Conservation (phyloP, 2,797 vertebrate genomes). For the Sebastes kiyomatsui region DNA sequence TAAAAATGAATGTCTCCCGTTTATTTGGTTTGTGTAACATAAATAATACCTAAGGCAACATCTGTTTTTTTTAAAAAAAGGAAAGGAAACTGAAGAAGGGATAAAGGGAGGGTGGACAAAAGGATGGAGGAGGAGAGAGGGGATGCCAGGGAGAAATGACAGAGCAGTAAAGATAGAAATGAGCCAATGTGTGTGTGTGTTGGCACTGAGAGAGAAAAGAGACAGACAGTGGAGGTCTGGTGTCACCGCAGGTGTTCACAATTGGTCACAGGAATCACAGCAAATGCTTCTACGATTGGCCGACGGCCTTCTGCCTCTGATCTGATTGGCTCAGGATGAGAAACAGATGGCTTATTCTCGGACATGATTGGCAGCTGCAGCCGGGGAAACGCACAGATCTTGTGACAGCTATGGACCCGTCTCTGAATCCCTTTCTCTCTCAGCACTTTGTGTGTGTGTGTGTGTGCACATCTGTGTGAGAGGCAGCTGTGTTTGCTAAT, state of each 20-base stretch:
- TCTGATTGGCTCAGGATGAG: conserved; percentile 62
- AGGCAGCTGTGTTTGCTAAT: conserved; percentile 63
- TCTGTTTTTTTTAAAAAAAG: conserved; percentile 62
- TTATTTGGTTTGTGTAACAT: conserved; percentile 86
- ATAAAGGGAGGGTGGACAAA: conserved; percentile 22
- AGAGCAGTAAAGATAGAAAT: conserved; percentile 46
- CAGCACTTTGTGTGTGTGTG: not conserved
- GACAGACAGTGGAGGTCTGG: conserved; percentile 49
- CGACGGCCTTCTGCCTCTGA: conserved; percentile 3
- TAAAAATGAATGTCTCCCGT: conserved; percentile 73
- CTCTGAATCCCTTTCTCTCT: not conserved
- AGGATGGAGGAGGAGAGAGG: not conserved
- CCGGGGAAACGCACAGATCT: not conserved
- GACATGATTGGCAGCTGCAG: conserved; percentile 62
- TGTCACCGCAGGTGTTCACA: conserved; percentile 54
- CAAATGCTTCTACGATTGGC: conserved; percentile 48
- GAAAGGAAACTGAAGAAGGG: conserved; percentile 21
- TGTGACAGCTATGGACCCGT: conserved; percentile 30
- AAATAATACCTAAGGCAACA: conserved; percentile 87
- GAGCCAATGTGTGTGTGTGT: conserved; percentile 25
- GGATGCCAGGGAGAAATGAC: conserved; percentile 37
- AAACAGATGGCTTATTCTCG: conserved; percentile 70
- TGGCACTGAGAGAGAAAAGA: conserved; percentile 16
- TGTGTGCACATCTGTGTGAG: conserved; percentile 40
- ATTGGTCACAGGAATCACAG: conserved; percentile 50